Base-by-base conservation (phyloP, 2,888 invertebrate genomes). In the Hybos culiciformis region DNA sequence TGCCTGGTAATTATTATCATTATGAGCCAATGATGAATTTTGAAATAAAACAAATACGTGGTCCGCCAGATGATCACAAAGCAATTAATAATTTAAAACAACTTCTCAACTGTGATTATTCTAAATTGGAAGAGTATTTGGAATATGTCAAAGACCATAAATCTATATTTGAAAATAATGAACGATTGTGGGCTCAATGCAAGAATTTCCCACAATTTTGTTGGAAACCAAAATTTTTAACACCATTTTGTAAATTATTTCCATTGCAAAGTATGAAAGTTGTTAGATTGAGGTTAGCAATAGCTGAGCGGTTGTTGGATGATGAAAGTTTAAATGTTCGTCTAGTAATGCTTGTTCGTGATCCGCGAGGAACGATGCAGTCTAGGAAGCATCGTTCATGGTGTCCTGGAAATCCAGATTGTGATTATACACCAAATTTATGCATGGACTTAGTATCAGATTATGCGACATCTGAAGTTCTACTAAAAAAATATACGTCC, bases 211-310 rank as follows among this genome's bases (percentile, higher is more conserved):
- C 75, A 11, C 70, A 71, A 33, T 72, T 76, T 47, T 83, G 83
- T 58, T 80, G 77, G 74, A 71, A 76, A 51, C 68, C 76, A 3
- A 73, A 73, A 66, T 88, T 88, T 67, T 75, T 85, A 44, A 75
- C 77, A 43, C 76, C 74, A 49, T 80, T 85, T 68, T 91, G 90
- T 69, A 76, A 74, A 59, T 69, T 86, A 52, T 90, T 87, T 63
- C 90, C 90, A 11, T 82, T 88, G 63, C 90, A 90, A 62, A 83
- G 82, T 50, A 83, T 88, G 83, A 91, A 90, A 66, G 74, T 84
- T 49, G 88, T 90, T 19, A 71, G 90, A 46, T 63, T 90, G 54
- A 72, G 87, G 48, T 70, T 88, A 53, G 73, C 74, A 46, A 71
- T 83, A 12, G 77, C 83, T 37, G 79, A 83, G 56, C 72, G 75